Base-by-base conservation (phyloP, 2,113 vertebrate species). In the Aleadryas rufinucha region DNA sequence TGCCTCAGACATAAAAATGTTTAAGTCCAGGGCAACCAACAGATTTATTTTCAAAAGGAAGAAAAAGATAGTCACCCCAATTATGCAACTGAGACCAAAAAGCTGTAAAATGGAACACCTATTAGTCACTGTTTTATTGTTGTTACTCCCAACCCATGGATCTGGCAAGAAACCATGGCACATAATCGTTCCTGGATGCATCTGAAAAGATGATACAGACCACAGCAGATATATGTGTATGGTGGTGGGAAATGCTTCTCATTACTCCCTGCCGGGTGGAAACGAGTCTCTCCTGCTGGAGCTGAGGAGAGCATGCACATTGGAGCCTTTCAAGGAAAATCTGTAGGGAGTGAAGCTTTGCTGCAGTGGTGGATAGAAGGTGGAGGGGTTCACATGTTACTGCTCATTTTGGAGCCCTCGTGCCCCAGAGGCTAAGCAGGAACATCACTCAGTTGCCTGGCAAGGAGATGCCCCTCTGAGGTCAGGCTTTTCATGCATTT, bases 381-480 rank as follows among this genome's bases (percentile, higher is more conserved):
- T 37, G 27, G 33, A 93, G 28, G 5, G 5, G 27, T 26, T 74
- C 77, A 44, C 1, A 6, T 3, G 35, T 5, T 23, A 8, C 13
- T 71, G 44, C 37, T 85, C 10, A 1, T n/a, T 74, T 14, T 65
- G 45, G 35, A 74, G 64, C 8, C 16, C 13, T 53, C 0, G 0
- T 57, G 45, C 22, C 61, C 28, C 50, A 53, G 22, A 39, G 17
- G 6, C 57, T 6, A 37, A 37, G 13, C 11, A 24, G 8, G 10
- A 53, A 31, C 18, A 3, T 30, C 35, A 18, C 37, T 79, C 0
- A 0, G 26, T 3, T 14, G 3, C 18, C 0, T 4, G 26, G 42
- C 22, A 68, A 59, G 39, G 39, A 82, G 47, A 8, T 26, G 16
- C 3, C 42, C 7, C 49, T 75, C 33, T 1, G 0, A 65, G 41